Evolutionary conservation across 1,140 invertebrate species (phyloP).

Genomic region (Temnothorax curvispinosus): DNA sequence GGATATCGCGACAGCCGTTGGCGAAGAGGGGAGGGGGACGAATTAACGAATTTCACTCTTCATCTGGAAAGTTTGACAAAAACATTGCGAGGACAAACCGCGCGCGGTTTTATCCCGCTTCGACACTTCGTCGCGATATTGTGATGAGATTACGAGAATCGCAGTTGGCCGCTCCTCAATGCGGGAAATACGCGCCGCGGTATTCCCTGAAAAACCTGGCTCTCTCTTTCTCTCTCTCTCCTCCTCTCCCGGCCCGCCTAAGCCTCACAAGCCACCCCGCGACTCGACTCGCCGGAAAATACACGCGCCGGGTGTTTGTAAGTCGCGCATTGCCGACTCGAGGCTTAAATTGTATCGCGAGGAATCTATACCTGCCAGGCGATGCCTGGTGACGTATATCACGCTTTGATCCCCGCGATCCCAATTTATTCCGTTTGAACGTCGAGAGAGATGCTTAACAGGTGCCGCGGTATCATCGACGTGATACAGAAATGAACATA

Average conservation of each 20-base stretch:
- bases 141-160: constrained; percentile 84
- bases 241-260: constrained; percentile 55
- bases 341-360: background rate
- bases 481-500: background rate
- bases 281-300: constrained; percentile 47
- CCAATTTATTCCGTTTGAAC: background rate
- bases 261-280: constrained; percentile 47
- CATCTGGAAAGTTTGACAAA: constrained; percentile 70
- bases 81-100: constrained; percentile 68
- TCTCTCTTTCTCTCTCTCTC: constrained; percentile 21
- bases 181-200: constrained; percentile 77
- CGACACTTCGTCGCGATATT: constrained; percentile 84
- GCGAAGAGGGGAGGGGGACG: background rate
- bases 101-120: constrained; percentile 82
- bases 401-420: constrained; percentile 4
- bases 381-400: too few species aligned
- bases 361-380: background rate
- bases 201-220: constrained; percentile 66
- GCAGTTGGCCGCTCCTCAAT: constrained; percentile 85
- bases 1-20: too few species aligned
- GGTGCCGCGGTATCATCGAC: background rate
- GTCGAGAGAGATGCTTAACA: background rate
- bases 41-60: constrained; percentile 61
- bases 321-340: background rate
- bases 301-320: constrained; percentile 28